Conservation (phyloP, 1,140 invertebrate species). For the Tetramorium parvispinum region DNA sequence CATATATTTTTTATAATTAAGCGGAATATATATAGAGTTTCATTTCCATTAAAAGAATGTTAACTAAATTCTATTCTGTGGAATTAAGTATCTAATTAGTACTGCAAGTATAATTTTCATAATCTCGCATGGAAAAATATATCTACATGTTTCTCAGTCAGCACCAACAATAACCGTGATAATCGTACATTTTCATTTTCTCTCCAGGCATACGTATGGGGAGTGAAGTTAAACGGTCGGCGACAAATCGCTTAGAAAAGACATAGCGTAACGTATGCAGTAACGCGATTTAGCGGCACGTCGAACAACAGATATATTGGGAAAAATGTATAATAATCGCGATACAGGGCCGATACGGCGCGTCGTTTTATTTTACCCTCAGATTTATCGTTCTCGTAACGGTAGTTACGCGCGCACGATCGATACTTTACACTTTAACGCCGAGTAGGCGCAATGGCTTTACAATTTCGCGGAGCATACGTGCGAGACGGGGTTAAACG, state of each 20-base stretch:
- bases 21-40: neutral
- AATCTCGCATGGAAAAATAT: slow-evolving; percentile 9
- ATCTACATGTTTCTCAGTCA: neutral
- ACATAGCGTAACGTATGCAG: slow-evolving; percentile 3
- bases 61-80: neutral
- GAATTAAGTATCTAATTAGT: neutral
- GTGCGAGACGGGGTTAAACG: slow-evolving; percentile 55
- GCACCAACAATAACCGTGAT: neutral
- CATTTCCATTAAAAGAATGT: neutral
- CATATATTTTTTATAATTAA: neutral
- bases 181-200: slow-evolving; percentile 17
- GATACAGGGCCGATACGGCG: slow-evolving; percentile 18
- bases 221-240: slow-evolving; percentile 12
- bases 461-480: slow-evolving; percentile 59
- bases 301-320: slow-evolving; percentile 33
- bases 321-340: slow-evolving; percentile 58
- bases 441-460: slow-evolving; percentile 56
- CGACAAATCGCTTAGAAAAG: slow-evolving; percentile 30
- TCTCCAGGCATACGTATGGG: neutral
- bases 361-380: slow-evolving; percentile 26
- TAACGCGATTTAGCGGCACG: slow-evolving; percentile 25
- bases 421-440: slow-evolving; percentile 59
- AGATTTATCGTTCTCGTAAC: slow-evolving; percentile 43
- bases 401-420: slow-evolving; percentile 28
- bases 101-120: slow-evolving; percentile 24